Conservation (phyloP, 2,888 invertebrate species). For the Dynastes hyllus region DNA sequence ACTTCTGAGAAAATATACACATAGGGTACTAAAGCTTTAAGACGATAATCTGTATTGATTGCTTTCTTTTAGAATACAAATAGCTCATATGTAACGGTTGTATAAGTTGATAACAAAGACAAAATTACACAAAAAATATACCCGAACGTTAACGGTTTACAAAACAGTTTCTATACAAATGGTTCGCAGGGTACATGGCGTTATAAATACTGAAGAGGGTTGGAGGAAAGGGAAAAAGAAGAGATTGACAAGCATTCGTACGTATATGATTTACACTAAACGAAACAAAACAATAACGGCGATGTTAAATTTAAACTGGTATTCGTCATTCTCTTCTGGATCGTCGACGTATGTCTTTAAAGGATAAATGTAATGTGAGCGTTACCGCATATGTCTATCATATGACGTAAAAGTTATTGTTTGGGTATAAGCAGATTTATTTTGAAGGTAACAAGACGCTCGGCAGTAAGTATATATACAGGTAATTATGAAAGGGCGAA, state of each 20-base stretch:
- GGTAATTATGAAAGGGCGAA: no score
- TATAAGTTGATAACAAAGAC: no score
- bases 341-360: constrained; percentile 11
- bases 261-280: constrained; percentile 42
- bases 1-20: no score
- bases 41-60: no score
- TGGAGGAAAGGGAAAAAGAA: constrained; percentile 29
- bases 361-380: not conserved
- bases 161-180: not conserved
- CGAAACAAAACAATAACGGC: constrained; percentile 33
- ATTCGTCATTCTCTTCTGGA: constrained; percentile 38
- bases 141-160: no score
- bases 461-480: no score
- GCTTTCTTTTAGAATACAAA: no score
- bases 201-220: constrained; percentile 6
- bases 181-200: not conserved
- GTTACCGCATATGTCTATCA: constrained; percentile 7
- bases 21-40: no score
- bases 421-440: constrained; percentile 17
- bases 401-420: constrained; percentile 27
- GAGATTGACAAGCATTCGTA: constrained; percentile 44
- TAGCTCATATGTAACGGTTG: no score
- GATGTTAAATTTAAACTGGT: constrained; percentile 45
- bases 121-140: no score
- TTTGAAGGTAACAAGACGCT: not conserved